A percentile compares a stretch with the other conserved stretches of the same genome.
Evolutionary conservation across 2,113 vertebrate species (phyloP).

Genomic region (Eolophus roseicapilla): DNA sequence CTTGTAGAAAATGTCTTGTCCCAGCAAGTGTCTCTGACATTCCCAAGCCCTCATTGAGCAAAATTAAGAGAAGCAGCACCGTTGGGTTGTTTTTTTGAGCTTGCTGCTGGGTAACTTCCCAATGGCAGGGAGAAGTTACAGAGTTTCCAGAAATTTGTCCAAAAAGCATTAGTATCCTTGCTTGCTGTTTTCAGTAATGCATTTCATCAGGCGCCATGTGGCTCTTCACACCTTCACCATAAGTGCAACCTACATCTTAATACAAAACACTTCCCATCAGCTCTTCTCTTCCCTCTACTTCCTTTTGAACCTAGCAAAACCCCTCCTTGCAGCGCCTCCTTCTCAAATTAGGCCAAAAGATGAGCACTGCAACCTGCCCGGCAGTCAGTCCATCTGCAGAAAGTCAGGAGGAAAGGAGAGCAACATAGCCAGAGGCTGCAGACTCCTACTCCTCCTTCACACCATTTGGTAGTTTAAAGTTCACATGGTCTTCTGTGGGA

Average conservation of each 20-base stretch:
- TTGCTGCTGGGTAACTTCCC: neutral
- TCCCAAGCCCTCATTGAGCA: rapidly evolving
- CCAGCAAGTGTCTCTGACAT: neutral
- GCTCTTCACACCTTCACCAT: neutral
- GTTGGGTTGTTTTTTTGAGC: neutral
- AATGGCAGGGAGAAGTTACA: neutral
- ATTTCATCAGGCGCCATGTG: neutral
- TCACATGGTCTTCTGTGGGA: neutral
- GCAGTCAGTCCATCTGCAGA: rapidly evolving
- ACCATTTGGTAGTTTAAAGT: neutral
- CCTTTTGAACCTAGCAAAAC: neutral
- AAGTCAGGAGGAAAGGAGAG: neutral
- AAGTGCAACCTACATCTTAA: neutral
- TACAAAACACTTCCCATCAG: rapidly evolving
- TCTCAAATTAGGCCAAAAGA: neutral
- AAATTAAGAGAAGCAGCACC: neutral
- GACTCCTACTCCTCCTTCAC: neutral
- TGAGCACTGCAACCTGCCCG: rapidly evolving
- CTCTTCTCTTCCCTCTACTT: neutral
- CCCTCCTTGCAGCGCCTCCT: neutral
- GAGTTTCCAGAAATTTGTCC: neutral
- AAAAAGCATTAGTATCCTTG: neutral
- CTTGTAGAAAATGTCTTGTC: neutral
- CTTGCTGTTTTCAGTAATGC: neutral
- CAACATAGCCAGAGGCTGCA: neutral